A percentile compares a stretch with the other conserved stretches of the same genome.
Evolutionary conservation across 2,797 vertebrate species (phyloP).

Genomic region (Anolis apletophallus): DNA sequence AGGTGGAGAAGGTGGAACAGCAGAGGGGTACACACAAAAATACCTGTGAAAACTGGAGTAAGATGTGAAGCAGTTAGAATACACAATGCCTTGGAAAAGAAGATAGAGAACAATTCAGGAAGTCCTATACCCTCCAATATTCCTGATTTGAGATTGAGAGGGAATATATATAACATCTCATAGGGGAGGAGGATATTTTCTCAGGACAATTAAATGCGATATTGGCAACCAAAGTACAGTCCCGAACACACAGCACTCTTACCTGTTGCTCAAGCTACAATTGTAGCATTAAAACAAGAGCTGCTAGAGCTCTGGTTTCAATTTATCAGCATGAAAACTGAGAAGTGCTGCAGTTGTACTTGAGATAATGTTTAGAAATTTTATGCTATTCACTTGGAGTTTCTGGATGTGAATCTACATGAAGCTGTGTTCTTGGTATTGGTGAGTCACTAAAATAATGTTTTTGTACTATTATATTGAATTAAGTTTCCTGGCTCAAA

Average conservation of each 20-base stretch:
- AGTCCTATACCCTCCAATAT: not conserved
- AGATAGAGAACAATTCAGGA: not conserved
- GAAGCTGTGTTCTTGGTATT: not conserved
- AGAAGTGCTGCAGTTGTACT: not conserved
- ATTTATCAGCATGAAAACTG: not conserved
- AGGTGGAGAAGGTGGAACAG: too few species aligned
- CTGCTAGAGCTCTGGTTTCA: not conserved
- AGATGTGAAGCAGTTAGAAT: not conserved
- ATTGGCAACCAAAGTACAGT: not conserved
- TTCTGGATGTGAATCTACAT: not conserved
- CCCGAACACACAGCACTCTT: not conserved
- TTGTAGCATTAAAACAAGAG: not conserved
- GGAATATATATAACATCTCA: not conserved
- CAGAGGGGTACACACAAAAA: too few species aligned
- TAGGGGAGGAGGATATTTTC: not conserved
- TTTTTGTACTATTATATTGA: constrained; percentile 17
- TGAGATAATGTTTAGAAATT: not conserved
- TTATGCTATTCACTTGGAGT: not conserved
- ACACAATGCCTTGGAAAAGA: not conserved
- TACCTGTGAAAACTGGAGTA: not conserved
- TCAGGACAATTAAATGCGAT: not conserved
- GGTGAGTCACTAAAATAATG: not conserved
- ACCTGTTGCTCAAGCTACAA: not conserved
- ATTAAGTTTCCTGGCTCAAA: constrained; percentile 41
- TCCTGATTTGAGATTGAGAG: not conserved